These are phyloP conservation scores for Artemisiospiza belli DNA, from an alignment of 2,113 vertebrate species.

Conservation along the genomic window DNA sequence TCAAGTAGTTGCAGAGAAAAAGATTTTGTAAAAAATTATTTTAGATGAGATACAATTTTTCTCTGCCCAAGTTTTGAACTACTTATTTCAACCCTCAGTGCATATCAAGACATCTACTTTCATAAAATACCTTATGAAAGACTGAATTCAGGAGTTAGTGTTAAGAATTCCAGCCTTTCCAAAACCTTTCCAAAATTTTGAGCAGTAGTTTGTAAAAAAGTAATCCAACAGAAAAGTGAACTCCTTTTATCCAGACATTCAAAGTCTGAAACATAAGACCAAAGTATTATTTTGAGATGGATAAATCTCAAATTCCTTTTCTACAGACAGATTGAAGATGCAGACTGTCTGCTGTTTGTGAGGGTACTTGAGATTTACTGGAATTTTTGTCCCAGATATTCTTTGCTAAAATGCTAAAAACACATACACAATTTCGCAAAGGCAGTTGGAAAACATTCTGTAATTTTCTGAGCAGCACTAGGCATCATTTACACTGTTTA, in stretches of 20 bases:
- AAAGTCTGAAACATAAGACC: not conserved
- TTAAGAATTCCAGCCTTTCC: not conserved
- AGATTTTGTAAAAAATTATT: not conserved
- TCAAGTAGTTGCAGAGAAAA: not conserved
- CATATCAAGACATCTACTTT: not conserved
- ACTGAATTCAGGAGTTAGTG: not conserved
- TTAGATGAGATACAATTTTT: not conserved
- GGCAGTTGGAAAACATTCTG: not conserved
- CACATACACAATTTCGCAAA: not conserved
- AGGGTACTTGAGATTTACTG: not conserved
- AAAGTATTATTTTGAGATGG: not conserved
- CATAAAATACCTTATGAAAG: not conserved
- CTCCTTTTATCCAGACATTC: not conserved
- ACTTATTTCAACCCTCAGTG: not conserved
- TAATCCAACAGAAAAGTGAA: not conserved
- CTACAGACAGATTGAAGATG: not conserved
- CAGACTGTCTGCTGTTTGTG: not conserved
- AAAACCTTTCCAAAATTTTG: not conserved
- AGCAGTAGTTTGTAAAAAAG: not conserved
- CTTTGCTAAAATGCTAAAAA: not conserved
- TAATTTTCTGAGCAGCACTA: not conserved
- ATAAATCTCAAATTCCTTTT: not conserved
- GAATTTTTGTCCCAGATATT: not conserved
- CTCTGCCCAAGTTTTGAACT: not conserved
- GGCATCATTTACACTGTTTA: slow-evolving; percentile 20